phyloP scores from a whole-genome alignment of 1,140 invertebrate genomes.

The Drosophila virilis region DNA sequence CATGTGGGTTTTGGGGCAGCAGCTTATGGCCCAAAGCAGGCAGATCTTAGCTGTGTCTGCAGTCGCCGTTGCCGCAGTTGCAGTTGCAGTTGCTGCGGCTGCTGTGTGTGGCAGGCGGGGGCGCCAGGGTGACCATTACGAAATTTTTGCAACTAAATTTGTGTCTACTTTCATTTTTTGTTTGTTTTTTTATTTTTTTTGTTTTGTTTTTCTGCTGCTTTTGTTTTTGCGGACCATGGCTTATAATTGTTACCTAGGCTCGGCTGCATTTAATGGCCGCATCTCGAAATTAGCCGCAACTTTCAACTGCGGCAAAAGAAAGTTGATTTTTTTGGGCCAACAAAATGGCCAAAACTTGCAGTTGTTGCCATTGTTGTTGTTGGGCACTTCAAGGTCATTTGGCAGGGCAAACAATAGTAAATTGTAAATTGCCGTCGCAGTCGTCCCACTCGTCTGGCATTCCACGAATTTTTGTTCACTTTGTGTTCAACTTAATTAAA shows the following conservation, averaged over 20 bases:
- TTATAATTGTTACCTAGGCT: slow-evolving; percentile 46
- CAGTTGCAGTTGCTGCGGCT: background rate
- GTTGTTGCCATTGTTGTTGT: slow-evolving; percentile 1
- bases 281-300: slow-evolving; percentile 52
- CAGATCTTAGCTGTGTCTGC: slow-evolving; percentile 18
- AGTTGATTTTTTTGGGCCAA: slow-evolving; percentile 50
- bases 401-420: slow-evolving; percentile 59
- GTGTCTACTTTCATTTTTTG: slow-evolving; percentile 48
- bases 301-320: slow-evolving; percentile 53
- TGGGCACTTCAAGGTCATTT: slow-evolving; percentile 58
- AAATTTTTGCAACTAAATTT: slow-evolving; percentile 54
- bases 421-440: slow-evolving; percentile 25
- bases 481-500: slow-evolving; percentile 80
- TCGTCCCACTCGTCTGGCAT: slow-evolving; percentile 20
- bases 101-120: slow-evolving; percentile 1
- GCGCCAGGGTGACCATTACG: slow-evolving; percentile 43
- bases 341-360: slow-evolving; percentile 15
- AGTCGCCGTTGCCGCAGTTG: slow-evolving; percentile 4
- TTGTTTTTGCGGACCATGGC: slow-evolving; percentile 31
- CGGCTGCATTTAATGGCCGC: slow-evolving; percentile 47
- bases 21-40: slow-evolving; percentile 40
- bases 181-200: slow-evolving; percentile 7
- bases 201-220: slow-evolving; percentile 1
- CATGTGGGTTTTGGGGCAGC: slow-evolving; percentile 53
- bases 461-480: slow-evolving; percentile 50